These are phyloP conservation scores for Hyla sarda DNA, from an alignment of 2,113 vertebrate genomes.

Conservation along the genomic window DNA sequence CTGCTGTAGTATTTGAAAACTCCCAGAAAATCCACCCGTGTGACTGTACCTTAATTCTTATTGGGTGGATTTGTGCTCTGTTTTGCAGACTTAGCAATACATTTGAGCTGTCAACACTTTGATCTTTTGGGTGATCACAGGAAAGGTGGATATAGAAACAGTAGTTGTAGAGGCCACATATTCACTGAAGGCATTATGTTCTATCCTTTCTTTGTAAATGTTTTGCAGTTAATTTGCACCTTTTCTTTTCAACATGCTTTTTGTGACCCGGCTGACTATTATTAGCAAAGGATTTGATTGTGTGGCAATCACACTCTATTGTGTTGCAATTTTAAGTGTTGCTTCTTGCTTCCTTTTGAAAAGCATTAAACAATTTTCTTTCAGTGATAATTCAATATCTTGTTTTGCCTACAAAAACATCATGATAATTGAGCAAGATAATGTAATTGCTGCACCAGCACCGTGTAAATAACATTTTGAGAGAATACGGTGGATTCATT, in stretches of 20 bases:
- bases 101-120: not conserved
- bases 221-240: not conserved
- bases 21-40: too few relatives aligned
- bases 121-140: not conserved
- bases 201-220: not conserved
- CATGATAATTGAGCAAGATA: not conserved
- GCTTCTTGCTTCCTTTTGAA: not conserved
- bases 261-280: not conserved
- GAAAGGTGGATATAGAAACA: not conserved
- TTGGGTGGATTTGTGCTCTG: not conserved
- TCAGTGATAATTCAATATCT: not conserved
- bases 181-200: not conserved
- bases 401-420: not conserved
- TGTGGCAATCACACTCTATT: not conserved
- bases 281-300: not conserved
- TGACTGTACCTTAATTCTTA: not conserved
- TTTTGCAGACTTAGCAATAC: not conserved
- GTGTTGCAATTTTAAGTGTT: not conserved
- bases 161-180: not conserved
- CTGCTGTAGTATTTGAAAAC: too few relatives aligned
- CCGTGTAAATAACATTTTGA: not conserved
- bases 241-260: not conserved
- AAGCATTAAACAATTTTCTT: not conserved
- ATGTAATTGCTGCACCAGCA: too few relatives aligned
- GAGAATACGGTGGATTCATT: not conserved